Base-by-base conservation (phyloP, 2,113 vertebrate genomes). In the Origma solitaria region DNA sequence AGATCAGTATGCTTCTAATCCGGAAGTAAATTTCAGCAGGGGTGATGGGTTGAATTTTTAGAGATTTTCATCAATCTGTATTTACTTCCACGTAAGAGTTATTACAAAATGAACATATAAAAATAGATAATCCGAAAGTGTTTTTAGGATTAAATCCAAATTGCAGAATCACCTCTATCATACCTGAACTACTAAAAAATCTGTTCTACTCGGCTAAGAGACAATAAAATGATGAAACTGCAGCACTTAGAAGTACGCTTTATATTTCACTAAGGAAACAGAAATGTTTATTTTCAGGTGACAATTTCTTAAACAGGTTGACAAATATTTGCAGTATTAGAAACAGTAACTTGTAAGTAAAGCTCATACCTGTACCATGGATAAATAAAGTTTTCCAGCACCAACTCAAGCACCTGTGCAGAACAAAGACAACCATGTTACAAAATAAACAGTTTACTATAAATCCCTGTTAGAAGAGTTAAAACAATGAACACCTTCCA, bases 311-410 rank as follows among this genome's bases (percentile, higher is more conserved):
- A 37, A 66, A 61, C 16, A 56, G 15, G 54, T 30, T 69, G 11
- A 62, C 6, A 35, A 58, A 27, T 22, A 82, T 16, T 49, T 53
- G 61, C 11, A 20, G 57, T 35, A 87, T 25, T 68, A 28, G 56
- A 64, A 78, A 7, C 11, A 80, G 37, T 35, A 92, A 58, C 35
- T 45, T 65, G 82, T 58, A 88, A 18, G 37, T 56, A 72, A 94
- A 95, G 75, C 35, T 83, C 98, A 8, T 98, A 99, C 99, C 99
- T 99, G 98, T 99, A 99, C 99, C 99, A 99, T 1, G 99, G 99
- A 95, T 99, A 99, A 95, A 99, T 98, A 84, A 99, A 99, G 96
- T 99, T 99, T 98, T 99, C 99, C 93, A 99, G 98, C 73, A 99
- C 99, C 84, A 99, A 88, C 96, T 99, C 99, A 91, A 99, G 98